Evolutionary conservation across 2,113 vertebrate genomes (phyloP).

Genomic region (Corythaeola cristata): DNA sequence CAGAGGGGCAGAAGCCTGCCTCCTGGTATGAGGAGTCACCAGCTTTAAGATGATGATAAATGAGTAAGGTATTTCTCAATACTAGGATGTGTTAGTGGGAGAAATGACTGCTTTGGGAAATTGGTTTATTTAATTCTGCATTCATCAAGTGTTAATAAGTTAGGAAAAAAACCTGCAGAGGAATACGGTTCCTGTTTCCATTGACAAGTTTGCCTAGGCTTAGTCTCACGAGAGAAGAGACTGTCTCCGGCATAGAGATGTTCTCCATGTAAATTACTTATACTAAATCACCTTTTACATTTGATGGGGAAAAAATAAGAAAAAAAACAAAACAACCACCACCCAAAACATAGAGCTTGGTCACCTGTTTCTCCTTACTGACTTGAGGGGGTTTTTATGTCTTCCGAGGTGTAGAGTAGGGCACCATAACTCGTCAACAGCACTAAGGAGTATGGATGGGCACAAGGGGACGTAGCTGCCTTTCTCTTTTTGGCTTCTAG

Average conservation of each 20-base stretch:
- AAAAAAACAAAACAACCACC: too few species aligned
- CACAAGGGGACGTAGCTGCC: not conserved
- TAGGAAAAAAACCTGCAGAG: rapidly evolving
- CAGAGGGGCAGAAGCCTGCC: not conserved
- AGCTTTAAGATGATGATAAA: not conserved
- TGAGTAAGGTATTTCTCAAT: not conserved
- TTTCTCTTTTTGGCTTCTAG: not conserved
- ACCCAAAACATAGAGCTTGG: not conserved
- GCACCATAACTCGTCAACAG: not conserved
- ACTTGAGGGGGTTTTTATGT: not conserved
- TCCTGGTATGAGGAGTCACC: not conserved
- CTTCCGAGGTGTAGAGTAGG: not conserved
- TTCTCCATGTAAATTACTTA: not conserved
- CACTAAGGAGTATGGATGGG: not conserved
- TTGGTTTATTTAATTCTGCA: not conserved
- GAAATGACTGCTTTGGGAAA: not conserved
- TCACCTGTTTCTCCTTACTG: not conserved
- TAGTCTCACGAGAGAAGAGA: not conserved
- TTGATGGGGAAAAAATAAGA: not conserved
- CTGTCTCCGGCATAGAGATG: not conserved
- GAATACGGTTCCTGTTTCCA: not conserved
- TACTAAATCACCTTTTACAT: not conserved
- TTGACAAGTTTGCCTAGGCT: not conserved
- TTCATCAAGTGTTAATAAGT: not conserved
- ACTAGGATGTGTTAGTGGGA: not conserved